Evolutionary conservation across 2,113 vertebrate genomes (phyloP).

Genomic region (Xenopus tropicalis): UCB_Xtro_10.0 CM004450.2:112312501-112313000

Average conservation of each 20-base stretch:
- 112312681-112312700: constrained; percentile 17
- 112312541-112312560: no score
- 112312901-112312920: constrained; percentile 8
- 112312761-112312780: constrained; percentile 41
- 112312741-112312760: constrained; percentile 26
- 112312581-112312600: neutral
- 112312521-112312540: no score
- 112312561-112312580: no score
- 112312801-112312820: constrained; percentile 34
- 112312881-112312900: neutral
- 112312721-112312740: constrained; percentile 19
- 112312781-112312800: constrained; percentile 31
- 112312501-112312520: neutral
- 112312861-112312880: constrained; percentile 23
- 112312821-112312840: constrained; percentile 39
- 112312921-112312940: constrained; percentile 30
- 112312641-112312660: neutral
- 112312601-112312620: neutral
- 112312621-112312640: neutral
- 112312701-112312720: constrained; percentile 3
- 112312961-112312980: constrained; percentile 4
- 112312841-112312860: constrained; percentile 37
- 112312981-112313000: neutral
- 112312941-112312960: constrained; percentile 8
- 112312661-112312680: constrained; percentile 4